Conservation (phyloP, 2,113 vertebrate genomes). For the Rhea pennata region DNA sequence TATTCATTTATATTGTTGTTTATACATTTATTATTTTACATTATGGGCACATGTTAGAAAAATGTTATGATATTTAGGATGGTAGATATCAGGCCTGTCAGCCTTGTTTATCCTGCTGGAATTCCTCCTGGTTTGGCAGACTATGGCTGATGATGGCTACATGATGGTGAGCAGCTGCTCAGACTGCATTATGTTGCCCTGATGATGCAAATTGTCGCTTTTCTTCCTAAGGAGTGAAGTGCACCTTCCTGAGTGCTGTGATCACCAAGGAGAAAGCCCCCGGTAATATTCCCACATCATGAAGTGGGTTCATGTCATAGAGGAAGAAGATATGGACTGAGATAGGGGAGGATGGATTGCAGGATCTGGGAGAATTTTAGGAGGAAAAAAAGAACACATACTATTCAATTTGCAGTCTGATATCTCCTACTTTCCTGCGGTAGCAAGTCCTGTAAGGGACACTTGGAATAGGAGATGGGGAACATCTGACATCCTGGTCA, state of each 20-base stretch:
- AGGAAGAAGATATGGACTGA: background rate
- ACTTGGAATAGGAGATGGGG: background rate
- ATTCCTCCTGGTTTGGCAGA: background rate
- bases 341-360: rapidly evolving
- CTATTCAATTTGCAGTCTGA: background rate
- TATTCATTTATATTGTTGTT: too few species aligned
- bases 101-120: background rate
- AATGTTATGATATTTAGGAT: background rate
- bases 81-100: background rate
- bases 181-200: background rate
- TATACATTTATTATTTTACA: too few species aligned
- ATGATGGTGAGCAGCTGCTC: background rate
- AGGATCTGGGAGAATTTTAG: background rate
- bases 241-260: background rate
- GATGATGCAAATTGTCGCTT: background rate
- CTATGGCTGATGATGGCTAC: background rate
- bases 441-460: background rate
- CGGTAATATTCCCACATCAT: rapidly evolving
- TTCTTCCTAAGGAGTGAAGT: background rate
- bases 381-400: background rate
- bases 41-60: background rate
- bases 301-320: background rate
- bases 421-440: background rate
- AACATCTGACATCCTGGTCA: background rate
- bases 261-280: background rate